Base-by-base conservation (phyloP, 2,113 vertebrate genomes). In the Crypturellus undulatus region DNA sequence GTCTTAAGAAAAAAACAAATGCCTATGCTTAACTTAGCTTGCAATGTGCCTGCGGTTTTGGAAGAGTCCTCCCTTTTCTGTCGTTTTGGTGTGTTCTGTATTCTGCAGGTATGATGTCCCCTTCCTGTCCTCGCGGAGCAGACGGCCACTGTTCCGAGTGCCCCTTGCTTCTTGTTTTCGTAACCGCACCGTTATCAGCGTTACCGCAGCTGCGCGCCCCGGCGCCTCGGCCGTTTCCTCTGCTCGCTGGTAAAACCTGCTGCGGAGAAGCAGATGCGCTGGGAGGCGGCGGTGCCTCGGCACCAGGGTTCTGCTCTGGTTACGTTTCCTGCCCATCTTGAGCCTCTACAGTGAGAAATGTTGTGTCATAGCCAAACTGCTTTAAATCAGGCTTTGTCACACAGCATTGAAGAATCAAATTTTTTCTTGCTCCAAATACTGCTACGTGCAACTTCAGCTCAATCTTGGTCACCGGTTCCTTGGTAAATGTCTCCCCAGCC, bases 41-140 rank as follows among this genome's bases (percentile, higher is more conserved):
- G 54, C 62, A 20, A 3, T 5, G 47, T n/a, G 45, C 5, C 1
- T 10, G 42, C 6, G 15, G 38, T 30, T 75, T 73, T 63, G 16
- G 26, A 7, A n/a, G 79, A 28, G 6, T 4, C 8, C 24, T 58
- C 54, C n/a, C 24, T 40, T 45, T 16, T 1, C 12, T 30, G 10
- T 9, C 17, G 52, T 13, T 56, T 34, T 14, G 12, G 34, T 0
- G 1, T 14, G 43, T 25, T 60, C 71, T 43, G 63, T 19, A 0
- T 28, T n/a, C 43, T 38, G 58, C 56, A 64, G 56, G 18, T 13
- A 19, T 38, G 12, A 3, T 28, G 4, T 8, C 38, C 25, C 34
- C 8, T 3, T 38, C 4, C 16, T n/a, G 19, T 17, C 32, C 32
- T 9, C 4, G 1, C 2, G 36, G 49, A 16, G 65, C 67, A 10